phyloP scores from a whole-genome alignment of 30 jellyfish, hydroid and myxozoan species.

The Calvadosia cruxmelitensis region DNA sequence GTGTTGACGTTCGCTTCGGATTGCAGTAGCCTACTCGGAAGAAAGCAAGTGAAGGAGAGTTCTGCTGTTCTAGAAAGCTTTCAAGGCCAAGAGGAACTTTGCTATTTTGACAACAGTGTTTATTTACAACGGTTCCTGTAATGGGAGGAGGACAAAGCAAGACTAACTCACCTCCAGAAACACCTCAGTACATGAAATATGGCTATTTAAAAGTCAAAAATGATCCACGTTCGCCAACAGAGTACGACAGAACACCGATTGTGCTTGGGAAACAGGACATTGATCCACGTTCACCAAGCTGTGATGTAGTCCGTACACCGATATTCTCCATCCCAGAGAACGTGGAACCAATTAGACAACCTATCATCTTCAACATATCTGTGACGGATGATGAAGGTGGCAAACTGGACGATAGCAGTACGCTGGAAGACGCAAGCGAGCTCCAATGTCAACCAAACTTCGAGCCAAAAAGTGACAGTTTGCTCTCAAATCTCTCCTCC shows the following conservation, averaged over 20 bases:
- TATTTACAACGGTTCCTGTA: too few relatives aligned
- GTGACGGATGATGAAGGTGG: background rate
- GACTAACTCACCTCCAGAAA: slow-evolving; percentile 33
- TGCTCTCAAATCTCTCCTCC: background rate
- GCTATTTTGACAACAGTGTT: too few relatives aligned
- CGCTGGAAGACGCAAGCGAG: background rate
- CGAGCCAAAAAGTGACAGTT: background rate
- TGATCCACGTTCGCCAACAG: slow-evolving; percentile 86
- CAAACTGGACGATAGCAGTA: background rate
- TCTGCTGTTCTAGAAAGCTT: too few relatives aligned
- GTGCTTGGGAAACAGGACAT: slow-evolving; percentile 6
- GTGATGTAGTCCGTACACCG: slow-evolving; percentile 56
- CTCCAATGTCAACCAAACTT: background rate
- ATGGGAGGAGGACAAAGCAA: slow-evolving; percentile 82
- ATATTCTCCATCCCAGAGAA: slow-evolving; percentile 69
- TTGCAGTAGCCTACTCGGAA: too few relatives aligned
- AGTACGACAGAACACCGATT: slow-evolving; percentile 23
- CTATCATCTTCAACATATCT: background rate
- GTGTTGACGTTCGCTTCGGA: too few relatives aligned
- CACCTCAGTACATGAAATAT: slow-evolving; percentile 70
- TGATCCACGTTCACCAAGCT: slow-evolving; percentile 82
- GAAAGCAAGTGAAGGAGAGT: too few relatives aligned
- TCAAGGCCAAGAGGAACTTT: too few relatives aligned
- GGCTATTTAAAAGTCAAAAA: slow-evolving; percentile 30
- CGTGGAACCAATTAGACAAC: background rate